These are phyloP conservation scores for Phocides pigmalion DNA, from an alignment of 1,140 invertebrate species.

Conservation along the genomic window DNA sequence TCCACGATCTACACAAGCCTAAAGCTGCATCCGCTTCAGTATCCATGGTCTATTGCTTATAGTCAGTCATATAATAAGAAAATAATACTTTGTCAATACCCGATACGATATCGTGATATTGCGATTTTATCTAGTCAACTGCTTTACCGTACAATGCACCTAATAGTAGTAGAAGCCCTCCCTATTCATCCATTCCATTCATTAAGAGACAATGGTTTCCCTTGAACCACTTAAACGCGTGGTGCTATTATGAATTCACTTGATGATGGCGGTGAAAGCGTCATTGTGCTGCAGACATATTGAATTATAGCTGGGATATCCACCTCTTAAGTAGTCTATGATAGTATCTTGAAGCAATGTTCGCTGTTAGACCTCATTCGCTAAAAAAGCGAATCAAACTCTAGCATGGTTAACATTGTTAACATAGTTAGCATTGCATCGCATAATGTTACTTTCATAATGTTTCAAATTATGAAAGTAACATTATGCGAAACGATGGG, in stretches of 20 bases:
- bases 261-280: not conserved
- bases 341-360: not conserved
- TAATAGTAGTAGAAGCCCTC: slow-evolving; percentile 2
- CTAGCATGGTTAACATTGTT: too few species aligned
- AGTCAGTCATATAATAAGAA: too few species aligned
- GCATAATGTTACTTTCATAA: too few species aligned
- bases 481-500: too few species aligned
- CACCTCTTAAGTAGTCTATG: not conserved
- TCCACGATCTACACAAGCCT: too few species aligned
- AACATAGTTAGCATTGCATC: too few species aligned
- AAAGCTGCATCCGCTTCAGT: too few species aligned
- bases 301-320: slow-evolving; percentile 1
- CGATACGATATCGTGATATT: not conserved
- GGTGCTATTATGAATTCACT: slow-evolving; percentile 7
- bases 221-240: slow-evolving; percentile 3
- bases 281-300: slow-evolving; percentile 3
- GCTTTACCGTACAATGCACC: slow-evolving; percentile 1
- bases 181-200: slow-evolving; percentile 4
- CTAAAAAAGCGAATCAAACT: not conserved
- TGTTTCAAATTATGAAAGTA: too few species aligned
- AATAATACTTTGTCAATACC: too few species aligned
- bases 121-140: not conserved
- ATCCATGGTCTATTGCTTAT: too few species aligned
- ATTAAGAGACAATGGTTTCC: slow-evolving; percentile 1
- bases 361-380: too few species aligned